These are phyloP conservation scores for Ophion obscuratus DNA, from an alignment of 2,888 invertebrate genomes.

Conservation along the genomic window DNA sequence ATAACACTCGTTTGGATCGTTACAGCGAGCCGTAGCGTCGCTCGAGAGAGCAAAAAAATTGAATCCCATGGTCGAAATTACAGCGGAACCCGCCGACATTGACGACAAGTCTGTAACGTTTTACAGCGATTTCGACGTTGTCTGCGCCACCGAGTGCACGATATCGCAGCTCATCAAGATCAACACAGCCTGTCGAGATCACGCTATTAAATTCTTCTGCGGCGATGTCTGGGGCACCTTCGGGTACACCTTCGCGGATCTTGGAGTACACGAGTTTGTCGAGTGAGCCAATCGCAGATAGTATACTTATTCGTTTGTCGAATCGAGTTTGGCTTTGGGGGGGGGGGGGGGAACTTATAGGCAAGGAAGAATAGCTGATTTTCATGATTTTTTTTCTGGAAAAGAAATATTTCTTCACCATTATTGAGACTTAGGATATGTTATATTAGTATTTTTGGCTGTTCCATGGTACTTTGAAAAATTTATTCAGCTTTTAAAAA, in stretches of 20 bases:
- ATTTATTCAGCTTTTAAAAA: too few species aligned
- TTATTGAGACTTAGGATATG: too few species aligned
- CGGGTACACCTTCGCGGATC: constrained; percentile 96
- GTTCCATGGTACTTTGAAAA: too few species aligned
- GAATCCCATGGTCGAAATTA: constrained; percentile 97
- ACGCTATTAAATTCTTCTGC: constrained; percentile 93
- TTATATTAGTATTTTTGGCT: too few species aligned
- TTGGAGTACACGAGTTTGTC: constrained; percentile 92
- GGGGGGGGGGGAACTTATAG: too few species aligned
- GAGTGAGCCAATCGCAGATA: constrained; percentile 85
- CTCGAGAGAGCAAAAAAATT: constrained; percentile 91
- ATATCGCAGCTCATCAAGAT: constrained; percentile 90
- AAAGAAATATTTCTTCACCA: too few species aligned
- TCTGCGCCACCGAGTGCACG: constrained; percentile 91
- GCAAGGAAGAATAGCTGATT: too few species aligned
- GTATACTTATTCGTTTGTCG: constrained; percentile 15
- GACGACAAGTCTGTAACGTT: constrained; percentile 89
- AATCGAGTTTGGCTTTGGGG: background rate
- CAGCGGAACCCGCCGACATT: constrained; percentile 87
- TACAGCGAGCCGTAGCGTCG: constrained; percentile 93
- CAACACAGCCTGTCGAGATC: constrained; percentile 90
- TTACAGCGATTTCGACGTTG: constrained; percentile 92
- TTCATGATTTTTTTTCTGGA: too few species aligned
- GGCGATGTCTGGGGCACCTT: constrained; percentile 97
- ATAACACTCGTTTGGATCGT: constrained; percentile 38